A percentile compares a stretch with the other conserved stretches of the same genome.
Conservation (phyloP, 2,113 vertebrate genomes). For the Copsychus sechellarum region DNA sequence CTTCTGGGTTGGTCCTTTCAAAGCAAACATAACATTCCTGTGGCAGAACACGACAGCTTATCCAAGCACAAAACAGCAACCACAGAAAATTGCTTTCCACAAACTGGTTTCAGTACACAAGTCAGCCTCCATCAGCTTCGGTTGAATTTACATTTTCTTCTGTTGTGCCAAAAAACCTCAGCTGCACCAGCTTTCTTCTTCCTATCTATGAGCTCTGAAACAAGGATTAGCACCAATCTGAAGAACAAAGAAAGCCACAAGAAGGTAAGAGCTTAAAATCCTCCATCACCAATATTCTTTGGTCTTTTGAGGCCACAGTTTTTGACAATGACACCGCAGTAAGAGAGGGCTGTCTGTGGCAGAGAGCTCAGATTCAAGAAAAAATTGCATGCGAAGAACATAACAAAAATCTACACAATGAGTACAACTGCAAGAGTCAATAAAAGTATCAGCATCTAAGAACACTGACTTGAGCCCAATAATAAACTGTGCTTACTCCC, state of each 20-base stretch:
- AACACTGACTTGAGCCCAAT: not conserved
- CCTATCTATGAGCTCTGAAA: conserved; percentile 19
- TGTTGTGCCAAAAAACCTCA: not conserved
- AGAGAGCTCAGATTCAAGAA: not conserved
- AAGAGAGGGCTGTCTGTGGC: not conserved
- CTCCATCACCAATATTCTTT: not conserved
- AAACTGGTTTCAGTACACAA: not conserved
- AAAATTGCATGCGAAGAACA: not conserved
- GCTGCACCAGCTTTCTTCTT: not conserved
- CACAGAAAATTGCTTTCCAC: not conserved
- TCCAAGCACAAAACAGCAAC: not conserved
- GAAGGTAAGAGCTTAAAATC: not conserved
- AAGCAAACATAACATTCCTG: conserved; percentile 16
- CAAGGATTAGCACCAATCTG: not conserved
- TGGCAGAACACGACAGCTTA: not conserved
- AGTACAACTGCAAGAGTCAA: not conserved
- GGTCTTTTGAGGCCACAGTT: not conserved
- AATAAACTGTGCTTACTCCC: not conserved
- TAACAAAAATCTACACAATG: not conserved
- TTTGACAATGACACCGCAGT: not conserved
- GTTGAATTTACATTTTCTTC: not conserved
- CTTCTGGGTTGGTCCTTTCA: not conserved
- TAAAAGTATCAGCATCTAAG: not conserved
- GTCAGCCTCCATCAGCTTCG: not conserved
- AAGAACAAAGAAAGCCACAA: not conserved